Percentiles rank a stretch among this genome's conserved stretches.
Conservation (phyloP, 2,797 vertebrate species). For the Darevskia nairensis region DNA sequence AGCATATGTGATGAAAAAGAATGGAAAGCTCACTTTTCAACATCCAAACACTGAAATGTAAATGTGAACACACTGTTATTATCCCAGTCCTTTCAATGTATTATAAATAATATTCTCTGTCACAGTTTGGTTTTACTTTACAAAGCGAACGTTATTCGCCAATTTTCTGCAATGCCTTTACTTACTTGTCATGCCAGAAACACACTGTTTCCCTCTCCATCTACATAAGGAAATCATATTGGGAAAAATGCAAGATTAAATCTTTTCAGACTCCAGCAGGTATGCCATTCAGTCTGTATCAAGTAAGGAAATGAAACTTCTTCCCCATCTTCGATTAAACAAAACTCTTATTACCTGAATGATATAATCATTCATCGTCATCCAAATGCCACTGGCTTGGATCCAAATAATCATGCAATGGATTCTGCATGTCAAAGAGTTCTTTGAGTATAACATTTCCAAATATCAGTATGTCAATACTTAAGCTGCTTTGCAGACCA, state of each 20-base stretch:
- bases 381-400: background rate
- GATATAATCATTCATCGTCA: background rate
- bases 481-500: background rate
- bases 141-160: background rate
- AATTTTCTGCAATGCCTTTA: background rate
- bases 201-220: background rate
- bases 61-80: background rate
- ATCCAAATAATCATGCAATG: background rate
- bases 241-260: conserved; percentile 11
- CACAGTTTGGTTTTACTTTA: conserved; percentile 12
- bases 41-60: background rate
- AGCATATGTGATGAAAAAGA: background rate
- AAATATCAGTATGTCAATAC: background rate
- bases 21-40: background rate
- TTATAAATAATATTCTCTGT: background rate
- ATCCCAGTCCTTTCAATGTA: background rate
- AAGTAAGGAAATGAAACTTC: conserved; percentile 30
- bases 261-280: background rate
- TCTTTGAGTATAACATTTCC: background rate
- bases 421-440: background rate
- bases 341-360: fast-evolving
- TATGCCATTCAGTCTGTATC: background rate
- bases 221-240: conserved; percentile 27
- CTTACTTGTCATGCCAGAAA: background rate
- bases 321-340: background rate